A percentile compares a stretch with the other conserved stretches of the same genome.
phyloP scores from a whole-genome alignment of 2,797 vertebrate species.

The Phataginus tricuspis region DNA sequence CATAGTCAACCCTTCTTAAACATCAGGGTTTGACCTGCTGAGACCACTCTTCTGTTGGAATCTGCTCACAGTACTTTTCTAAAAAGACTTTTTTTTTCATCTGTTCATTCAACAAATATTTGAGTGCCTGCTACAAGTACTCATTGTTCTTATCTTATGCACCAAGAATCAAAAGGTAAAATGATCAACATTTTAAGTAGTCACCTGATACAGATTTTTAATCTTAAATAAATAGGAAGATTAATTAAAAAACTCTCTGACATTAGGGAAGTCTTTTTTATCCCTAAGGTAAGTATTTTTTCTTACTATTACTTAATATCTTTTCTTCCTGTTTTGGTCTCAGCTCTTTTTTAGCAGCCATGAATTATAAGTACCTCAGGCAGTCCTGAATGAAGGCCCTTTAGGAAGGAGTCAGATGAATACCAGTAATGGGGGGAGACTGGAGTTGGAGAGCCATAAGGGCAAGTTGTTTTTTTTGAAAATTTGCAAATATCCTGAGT shows the following conservation, averaged over 20 bases:
- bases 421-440: background rate
- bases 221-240: constrained; percentile 64
- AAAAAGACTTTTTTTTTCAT: background rate
- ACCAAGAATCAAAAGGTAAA: background rate
- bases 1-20: background rate
- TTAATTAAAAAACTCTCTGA: constrained; percentile 50
- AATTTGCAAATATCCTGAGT: background rate
- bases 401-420: background rate
- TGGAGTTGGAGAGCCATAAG: background rate
- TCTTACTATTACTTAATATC: background rate
- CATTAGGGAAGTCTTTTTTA: background rate
- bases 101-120: background rate
- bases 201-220: constrained; percentile 53
- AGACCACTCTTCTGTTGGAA: background rate
- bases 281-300: constrained; percentile 16
- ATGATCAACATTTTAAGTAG: constrained; percentile 2
- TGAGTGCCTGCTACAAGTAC: background rate
- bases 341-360: background rate
- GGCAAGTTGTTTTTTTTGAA: background rate
- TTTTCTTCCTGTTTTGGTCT: constrained; percentile 35
- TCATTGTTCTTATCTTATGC: background rate
- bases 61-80: background rate
- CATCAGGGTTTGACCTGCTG: background rate
- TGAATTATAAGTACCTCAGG: background rate
- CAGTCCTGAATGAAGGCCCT: background rate